These are phyloP conservation scores for Sinocyclocheilus grahami DNA, from an alignment of 2,113 vertebrate genomes.

Conservation along the genomic window DNA sequence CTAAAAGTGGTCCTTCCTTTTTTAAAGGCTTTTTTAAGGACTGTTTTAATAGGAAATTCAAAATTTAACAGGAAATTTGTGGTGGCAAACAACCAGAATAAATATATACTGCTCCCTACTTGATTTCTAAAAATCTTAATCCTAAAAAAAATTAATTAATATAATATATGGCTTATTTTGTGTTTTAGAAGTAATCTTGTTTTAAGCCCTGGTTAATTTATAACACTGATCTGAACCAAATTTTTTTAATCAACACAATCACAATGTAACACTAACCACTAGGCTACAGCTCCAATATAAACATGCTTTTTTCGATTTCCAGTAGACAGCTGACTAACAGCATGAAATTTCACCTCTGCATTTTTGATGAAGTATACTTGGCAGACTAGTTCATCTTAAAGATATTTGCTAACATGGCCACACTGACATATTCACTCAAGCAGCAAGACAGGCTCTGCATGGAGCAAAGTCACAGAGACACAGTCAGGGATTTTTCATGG, in stretches of 20 bases:
- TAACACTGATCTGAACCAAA: neutral
- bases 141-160: no score
- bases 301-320: neutral
- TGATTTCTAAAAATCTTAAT: no score
- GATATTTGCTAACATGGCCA: conserved; percentile 22
- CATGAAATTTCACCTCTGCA: conserved; percentile 19
- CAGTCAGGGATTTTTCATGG: neutral
- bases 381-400: conserved; percentile 3
- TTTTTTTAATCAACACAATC: neutral
- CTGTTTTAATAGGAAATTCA: neutral
- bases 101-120: neutral
- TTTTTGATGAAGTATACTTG: conserved; percentile 14
- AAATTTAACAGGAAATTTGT: neutral
- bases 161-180: neutral
- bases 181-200: neutral
- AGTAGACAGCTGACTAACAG: conserved; percentile 23
- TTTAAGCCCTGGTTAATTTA: neutral
- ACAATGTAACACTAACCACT: neutral
- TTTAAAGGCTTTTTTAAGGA: neutral
- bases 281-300: neutral
- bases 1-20: neutral
- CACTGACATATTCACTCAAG: conserved; percentile 1
- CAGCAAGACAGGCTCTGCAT: neutral
- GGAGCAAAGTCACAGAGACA: neutral
- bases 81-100: neutral